These are phyloP conservation scores for Peromyscus leucopus DNA, from an alignment of 2,113 vertebrate species.

Conservation along the genomic window DNA sequence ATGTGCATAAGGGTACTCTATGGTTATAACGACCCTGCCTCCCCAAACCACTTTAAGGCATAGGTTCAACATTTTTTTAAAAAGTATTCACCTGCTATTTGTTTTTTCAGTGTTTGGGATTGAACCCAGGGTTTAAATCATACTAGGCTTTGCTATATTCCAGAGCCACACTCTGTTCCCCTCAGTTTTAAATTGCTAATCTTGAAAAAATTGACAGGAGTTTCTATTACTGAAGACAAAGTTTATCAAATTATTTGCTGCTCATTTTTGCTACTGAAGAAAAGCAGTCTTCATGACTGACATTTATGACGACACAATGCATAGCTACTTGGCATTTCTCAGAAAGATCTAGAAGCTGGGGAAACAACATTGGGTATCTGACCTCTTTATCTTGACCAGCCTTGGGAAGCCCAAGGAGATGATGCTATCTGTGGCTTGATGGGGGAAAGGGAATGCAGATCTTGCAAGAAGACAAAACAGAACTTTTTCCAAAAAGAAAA, in stretches of 20 bases:
- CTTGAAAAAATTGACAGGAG: not conserved
- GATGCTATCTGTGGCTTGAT: not conserved
- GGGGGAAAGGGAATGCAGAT: not conserved
- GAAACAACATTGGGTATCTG: not conserved
- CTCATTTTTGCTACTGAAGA: not conserved
- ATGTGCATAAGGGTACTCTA: not conserved
- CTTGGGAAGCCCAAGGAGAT: not conserved
- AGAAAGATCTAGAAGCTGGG: not conserved
- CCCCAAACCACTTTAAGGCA: not conserved
- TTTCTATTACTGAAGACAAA: not conserved
- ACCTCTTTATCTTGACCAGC: slow-evolving; percentile 21
- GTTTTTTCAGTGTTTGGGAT: not conserved
- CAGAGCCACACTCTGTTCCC: not conserved
- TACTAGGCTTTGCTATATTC: not conserved
- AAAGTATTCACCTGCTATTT: not conserved
- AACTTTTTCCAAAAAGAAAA: slow-evolving; percentile 10
- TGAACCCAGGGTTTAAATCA: not conserved
- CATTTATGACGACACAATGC: not conserved
- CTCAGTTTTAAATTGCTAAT: not conserved
- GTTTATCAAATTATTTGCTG: not conserved
- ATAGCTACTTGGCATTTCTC: slow-evolving; percentile 1
- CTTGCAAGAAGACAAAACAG: not conserved
- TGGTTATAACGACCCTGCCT: not conserved
- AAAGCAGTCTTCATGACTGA: not conserved
- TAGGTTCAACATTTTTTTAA: not conserved